phyloP scores from a whole-genome alignment of 2,113 vertebrate species.

The Ellobius talpinus region DNA sequence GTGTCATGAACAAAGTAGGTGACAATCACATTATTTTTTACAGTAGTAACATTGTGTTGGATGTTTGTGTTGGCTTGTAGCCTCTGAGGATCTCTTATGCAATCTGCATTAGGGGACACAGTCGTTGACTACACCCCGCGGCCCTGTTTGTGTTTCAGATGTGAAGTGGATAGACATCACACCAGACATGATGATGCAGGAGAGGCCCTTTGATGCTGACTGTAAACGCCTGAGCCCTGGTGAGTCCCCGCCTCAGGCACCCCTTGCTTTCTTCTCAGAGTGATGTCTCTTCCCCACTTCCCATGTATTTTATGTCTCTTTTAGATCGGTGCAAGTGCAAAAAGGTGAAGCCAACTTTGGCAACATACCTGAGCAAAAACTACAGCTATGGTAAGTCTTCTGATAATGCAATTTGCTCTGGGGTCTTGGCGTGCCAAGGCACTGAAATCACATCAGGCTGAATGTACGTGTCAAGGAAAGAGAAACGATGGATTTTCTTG shows the following conservation, averaged over 20 bases:
- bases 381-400: constrained; percentile 91
- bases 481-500: neutral
- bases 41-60: neutral
- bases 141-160: constrained; percentile 80
- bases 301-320: constrained; percentile 41
- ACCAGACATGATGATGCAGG: constrained; percentile 86
- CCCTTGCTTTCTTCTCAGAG: neutral
- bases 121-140: neutral
- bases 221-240: constrained; percentile 87
- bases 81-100: neutral
- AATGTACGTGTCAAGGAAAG: neutral
- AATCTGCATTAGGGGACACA: neutral
- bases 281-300: neutral
- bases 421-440: neutral
- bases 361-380: constrained; percentile 90
- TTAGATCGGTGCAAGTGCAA: constrained; percentile 90
- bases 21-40: neutral
- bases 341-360: constrained; percentile 89
- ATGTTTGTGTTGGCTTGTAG: neutral
- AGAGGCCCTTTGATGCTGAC: constrained; percentile 82
- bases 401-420: neutral
- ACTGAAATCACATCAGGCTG: neutral
- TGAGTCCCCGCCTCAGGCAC: constrained; percentile 70
- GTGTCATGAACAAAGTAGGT: neutral
- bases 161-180: constrained; percentile 89